Evolutionary conservation across 2,888 invertebrate species (phyloP).

Genomic region (Chouioia cunea): DNA sequence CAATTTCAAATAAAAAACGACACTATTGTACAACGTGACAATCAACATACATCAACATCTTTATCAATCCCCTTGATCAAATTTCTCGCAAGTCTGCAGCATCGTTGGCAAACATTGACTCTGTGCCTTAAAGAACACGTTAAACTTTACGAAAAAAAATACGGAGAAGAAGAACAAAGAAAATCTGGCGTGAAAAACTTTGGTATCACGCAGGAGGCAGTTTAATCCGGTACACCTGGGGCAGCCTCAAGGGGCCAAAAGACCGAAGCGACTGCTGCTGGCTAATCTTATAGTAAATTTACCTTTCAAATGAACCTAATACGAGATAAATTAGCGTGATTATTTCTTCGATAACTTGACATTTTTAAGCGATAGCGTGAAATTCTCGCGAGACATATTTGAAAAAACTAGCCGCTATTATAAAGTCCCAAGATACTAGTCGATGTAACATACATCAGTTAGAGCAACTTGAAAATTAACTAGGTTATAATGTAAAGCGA

Average conservation of each 20-base stretch:
- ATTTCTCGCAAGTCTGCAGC: no score
- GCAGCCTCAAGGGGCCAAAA: slow-evolving; percentile 6
- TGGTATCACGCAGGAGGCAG: neutral
- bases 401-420: no score
- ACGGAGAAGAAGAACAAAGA: neutral
- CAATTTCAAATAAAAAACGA: no score
- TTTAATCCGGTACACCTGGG: slow-evolving; percentile 35
- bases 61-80: no score
- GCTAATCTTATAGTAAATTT: slow-evolving; percentile 54
- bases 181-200: no score
- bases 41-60: no score
- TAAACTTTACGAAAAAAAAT: slow-evolving; percentile 15
- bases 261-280: neutral
- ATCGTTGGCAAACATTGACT: neutral
- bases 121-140: no score
- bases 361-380: no score
- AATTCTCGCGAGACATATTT: no score
- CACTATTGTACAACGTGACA: no score
- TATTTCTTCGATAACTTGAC: slow-evolving; percentile 17
- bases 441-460: neutral
- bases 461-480: slow-evolving; percentile 17
- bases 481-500: slow-evolving; percentile 29
- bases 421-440: no score
- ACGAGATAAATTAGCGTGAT: slow-evolving; percentile 51
- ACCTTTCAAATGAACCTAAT: slow-evolving; percentile 55